phyloP scores from a whole-genome alignment of 2,888 invertebrate genomes.

The Tetanocera ferruginea region DNA sequence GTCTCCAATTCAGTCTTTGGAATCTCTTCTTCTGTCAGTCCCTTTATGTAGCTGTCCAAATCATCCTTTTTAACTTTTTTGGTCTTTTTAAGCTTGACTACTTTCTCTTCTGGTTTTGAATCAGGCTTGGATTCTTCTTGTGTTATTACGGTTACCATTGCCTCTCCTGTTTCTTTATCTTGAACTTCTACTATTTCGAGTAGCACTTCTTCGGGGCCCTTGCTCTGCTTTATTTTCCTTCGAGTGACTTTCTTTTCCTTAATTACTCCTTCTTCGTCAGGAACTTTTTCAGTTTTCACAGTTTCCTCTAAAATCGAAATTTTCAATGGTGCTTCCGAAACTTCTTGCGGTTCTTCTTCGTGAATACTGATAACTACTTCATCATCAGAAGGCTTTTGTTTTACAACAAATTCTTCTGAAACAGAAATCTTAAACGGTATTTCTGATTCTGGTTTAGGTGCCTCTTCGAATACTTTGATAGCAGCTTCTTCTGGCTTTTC shows the following conservation, averaged over 20 bases:
- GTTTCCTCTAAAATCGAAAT: constrained; percentile 60
- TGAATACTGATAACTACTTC: constrained; percentile 53
- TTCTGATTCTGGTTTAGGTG: constrained; percentile 48
- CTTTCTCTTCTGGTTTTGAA: constrained; percentile 44
- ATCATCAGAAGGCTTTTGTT: constrained; percentile 51
- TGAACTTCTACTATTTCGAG: constrained; percentile 70
- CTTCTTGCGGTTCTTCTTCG: constrained; percentile 46
- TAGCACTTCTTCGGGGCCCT: constrained; percentile 68
- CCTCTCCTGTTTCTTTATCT: constrained; percentile 66
- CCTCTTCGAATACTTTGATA: constrained; percentile 46
- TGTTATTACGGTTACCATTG: constrained; percentile 64
- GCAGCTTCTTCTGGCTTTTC: constrained; percentile 18
- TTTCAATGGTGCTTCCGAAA: constrained; percentile 49
- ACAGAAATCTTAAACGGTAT: constrained; percentile 53
- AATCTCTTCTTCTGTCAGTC: constrained; percentile 60
- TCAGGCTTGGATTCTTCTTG: constrained; percentile 45
- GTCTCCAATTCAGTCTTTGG: constrained; percentile 63
- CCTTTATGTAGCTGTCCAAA: constrained; percentile 65
- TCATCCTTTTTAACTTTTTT: constrained; percentile 65
- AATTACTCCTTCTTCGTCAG: constrained; percentile 61
- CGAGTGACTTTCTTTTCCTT: constrained; percentile 66
- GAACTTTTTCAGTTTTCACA: constrained; percentile 58
- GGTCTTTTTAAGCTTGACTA: constrained; percentile 56
- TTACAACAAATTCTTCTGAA: constrained; percentile 59
- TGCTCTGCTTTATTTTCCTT: constrained; percentile 64